These are phyloP conservation scores for Alitta virens DNA, from an alignment of 2,888 invertebrate genomes.

Conservation along the genomic window DNA sequence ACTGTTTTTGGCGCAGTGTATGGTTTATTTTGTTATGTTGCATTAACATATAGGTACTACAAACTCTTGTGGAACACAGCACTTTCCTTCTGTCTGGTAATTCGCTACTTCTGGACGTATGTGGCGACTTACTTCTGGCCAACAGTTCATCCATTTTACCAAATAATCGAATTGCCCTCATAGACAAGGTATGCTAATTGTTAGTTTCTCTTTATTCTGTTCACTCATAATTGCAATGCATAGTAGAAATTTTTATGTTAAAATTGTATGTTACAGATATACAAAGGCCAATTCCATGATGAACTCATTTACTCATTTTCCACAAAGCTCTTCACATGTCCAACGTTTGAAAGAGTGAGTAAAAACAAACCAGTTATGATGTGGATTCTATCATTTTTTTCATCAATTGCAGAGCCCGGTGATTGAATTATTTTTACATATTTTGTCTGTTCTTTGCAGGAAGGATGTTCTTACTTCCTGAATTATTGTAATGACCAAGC, in stretches of 20 bases:
- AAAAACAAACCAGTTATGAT: background rate
- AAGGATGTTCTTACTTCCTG: background rate
- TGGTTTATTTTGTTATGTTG: no score
- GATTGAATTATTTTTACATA: no score
- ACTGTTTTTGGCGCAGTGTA: no score
- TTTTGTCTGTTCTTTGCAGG: background rate
- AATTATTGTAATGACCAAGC: slow-evolving; percentile 29
- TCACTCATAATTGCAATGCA: background rate
- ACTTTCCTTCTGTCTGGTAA: no score
- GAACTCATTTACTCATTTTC: slow-evolving; percentile 34
- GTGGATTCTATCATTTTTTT: background rate
- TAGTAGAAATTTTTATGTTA: no score
- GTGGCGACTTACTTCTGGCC: no score
- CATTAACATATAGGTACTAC: no score
- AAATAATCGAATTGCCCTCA: no score
- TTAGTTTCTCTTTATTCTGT: background rate
- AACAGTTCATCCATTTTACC: no score
- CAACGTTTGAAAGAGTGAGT: slow-evolving; percentile 52
- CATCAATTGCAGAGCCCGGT: no score
- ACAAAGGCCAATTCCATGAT: slow-evolving; percentile 29
- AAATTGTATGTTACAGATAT: slow-evolving; percentile 12
- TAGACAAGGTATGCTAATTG: background rate
- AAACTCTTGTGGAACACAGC: no score
- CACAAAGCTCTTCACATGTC: slow-evolving; percentile 49
- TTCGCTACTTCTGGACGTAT: no score